Evolutionary conservation across 2,797 vertebrate genomes (phyloP), one percentile per base, ranked within the genome.

Genomic region (Gila robusta): DNA sequence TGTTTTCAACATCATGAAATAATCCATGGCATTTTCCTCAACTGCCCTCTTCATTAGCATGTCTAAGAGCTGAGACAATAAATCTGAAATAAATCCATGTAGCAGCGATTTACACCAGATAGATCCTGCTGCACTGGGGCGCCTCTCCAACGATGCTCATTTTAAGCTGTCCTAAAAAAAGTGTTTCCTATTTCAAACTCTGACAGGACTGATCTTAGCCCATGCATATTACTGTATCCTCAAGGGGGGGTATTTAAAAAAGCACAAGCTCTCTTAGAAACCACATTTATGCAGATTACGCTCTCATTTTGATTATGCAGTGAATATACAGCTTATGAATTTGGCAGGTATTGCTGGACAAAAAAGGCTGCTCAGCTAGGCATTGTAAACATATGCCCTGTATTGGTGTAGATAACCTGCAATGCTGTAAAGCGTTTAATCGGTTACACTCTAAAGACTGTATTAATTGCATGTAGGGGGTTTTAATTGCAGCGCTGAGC

Each of bases 401-500:
- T 74, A 87, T 79, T 84, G 49, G 77, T 81, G 70, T 56, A 83
- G 86, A 89, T 89, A 88, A 83, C 85, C 72, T 54, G 64, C 56
- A 74, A 26, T 82, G 47, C 76, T 89, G 62, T 81, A 83, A 83
- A 72, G 79, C 54, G 32, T 88, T 66, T 81, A 72, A 86, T 80
- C 81, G 76, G 90, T 90, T 89, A 79, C 88, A 85, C 82, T 87
- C 87, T 82, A 49, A 77, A 84, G 83, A 71, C 37, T 81, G 81
- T 89, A 89, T 90, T 90, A 91, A 91, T 89, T 90, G 86, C 86
- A 47, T 88, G 86, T 88, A 86, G 88, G 85, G 64, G 71, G 44
- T 84, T 90, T 91, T 91, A 91, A 89, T 90, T 91, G 88, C 81
- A 49, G 86, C 83, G 70, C 86, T 88, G 91, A 90, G 91, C 91